phyloP scores from a whole-genome alignment of 1,140 invertebrate species.

The Leptinotarsa undecemlineata region DNA sequence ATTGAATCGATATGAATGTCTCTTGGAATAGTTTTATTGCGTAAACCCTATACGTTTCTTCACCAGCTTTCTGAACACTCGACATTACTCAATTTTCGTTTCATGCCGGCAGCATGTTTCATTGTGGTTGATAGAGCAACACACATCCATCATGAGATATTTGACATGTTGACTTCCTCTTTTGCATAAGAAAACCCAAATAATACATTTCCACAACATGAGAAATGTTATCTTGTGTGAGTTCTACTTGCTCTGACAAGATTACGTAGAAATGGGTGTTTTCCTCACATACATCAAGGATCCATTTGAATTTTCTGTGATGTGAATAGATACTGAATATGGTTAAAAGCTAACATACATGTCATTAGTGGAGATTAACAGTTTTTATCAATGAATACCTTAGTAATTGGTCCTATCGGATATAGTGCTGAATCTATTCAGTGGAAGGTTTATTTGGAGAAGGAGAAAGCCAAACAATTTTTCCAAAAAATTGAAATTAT shows the following conservation, averaged over 20 bases:
- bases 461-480: no score
- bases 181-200: constrained; percentile 19
- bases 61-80: not conserved
- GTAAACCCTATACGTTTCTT: not conserved
- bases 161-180: constrained; percentile 17
- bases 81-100: not conserved
- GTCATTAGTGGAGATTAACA: no score
- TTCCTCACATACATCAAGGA: constrained; percentile 11
- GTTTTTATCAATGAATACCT: no score
- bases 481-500: no score
- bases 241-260: constrained; percentile 4
- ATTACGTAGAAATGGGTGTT: not conserved
- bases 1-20: no score
- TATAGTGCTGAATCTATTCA: no score
- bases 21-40: no score
- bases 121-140: not conserved
- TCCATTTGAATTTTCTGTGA: not conserved
- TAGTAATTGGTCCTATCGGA: no score
- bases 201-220: constrained; percentile 17
- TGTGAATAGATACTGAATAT: no score
- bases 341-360: no score
- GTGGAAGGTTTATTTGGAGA: no score
- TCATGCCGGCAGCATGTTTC: not conserved
- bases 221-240: constrained; percentile 9
- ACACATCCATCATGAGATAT: constrained; percentile 10